phyloP scores from a whole-genome alignment of 2,888 invertebrate species.

The Camponotus fellah region DNA sequence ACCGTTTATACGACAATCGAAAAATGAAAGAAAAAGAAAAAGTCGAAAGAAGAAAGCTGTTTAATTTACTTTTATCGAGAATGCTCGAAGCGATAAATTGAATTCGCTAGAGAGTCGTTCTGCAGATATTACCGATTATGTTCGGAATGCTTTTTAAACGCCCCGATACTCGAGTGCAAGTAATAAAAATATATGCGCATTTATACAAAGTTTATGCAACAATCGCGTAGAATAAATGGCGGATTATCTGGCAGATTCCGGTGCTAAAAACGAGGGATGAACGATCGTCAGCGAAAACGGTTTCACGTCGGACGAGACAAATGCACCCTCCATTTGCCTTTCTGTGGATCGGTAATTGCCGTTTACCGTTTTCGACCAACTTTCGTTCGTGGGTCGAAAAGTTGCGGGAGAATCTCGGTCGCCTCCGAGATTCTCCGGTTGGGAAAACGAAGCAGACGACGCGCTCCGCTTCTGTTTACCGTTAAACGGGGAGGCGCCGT shows the following conservation, averaged over 20 bases:
- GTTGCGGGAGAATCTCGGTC: constrained; percentile 40
- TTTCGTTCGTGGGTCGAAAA: constrained; percentile 57
- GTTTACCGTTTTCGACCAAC: constrained; percentile 56
- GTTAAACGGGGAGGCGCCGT: constrained; percentile 41
- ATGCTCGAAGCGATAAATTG: not conserved
- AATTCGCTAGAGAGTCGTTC: not conserved
- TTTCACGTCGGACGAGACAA: not conserved
- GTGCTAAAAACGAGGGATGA: not conserved
- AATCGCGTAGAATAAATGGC: not conserved
- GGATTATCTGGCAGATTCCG: not conserved
- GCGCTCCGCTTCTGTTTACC: constrained; percentile 50
- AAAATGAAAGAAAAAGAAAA: not conserved
- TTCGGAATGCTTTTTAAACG: not conserved
- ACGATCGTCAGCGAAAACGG: not conserved
- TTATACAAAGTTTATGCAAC: too few relatives aligned
- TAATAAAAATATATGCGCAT: not conserved
- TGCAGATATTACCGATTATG: constrained; percentile 5
- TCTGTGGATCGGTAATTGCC: constrained; percentile 54
- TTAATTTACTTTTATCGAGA: not conserved
- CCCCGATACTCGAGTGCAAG: not conserved
- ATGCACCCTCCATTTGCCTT: not conserved
- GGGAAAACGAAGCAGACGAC: constrained; percentile 10
- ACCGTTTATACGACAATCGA: not conserved
- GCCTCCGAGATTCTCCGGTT: constrained; percentile 36
- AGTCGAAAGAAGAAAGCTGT: not conserved